A percentile compares a stretch with the other conserved stretches of the same genome.
phyloP scores from a whole-genome alignment of 2,888 invertebrate genomes.

The Sarcophaga rosellei region DNA sequence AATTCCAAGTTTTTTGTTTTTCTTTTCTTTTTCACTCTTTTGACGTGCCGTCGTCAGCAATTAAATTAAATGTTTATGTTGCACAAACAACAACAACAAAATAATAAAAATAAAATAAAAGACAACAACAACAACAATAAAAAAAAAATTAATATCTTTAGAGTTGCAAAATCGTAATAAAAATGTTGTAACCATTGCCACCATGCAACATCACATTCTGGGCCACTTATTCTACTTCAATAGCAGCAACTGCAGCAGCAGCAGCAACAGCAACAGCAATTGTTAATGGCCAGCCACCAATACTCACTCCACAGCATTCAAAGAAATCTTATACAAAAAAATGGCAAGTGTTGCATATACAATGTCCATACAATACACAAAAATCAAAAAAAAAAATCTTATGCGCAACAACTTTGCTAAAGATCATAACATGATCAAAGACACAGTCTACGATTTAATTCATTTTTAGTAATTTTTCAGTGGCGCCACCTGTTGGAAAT shows the following conservation, averaged over 20 bases:
- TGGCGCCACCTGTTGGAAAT: too few relatives aligned
- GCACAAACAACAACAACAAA: neutral
- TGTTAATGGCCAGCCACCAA: neutral
- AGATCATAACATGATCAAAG: too few relatives aligned
- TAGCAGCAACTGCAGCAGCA: conserved; percentile 1
- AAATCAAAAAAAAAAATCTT: too few relatives aligned
- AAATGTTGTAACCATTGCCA: neutral
- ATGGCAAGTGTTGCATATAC: neutral
- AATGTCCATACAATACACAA: neutral
- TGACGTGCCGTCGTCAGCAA: neutral
- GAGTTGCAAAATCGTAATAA: neutral
- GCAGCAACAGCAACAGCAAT: neutral
- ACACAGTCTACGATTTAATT: too few relatives aligned
- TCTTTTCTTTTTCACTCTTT: neutral
- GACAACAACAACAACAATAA: neutral
- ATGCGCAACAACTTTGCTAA: too few relatives aligned
- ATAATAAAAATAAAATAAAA: conserved; percentile 3
- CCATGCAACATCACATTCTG: neutral
- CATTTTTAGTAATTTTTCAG: too few relatives aligned
- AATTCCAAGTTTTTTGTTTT: neutral
- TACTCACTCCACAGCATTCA: neutral
- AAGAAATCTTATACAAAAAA: neutral
- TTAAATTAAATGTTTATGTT: conserved; percentile 49
- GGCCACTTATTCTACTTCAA: neutral
- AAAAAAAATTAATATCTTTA: neutral